These are phyloP conservation scores for Ciconia nigra DNA, from an alignment of 2,797 vertebrate species.

Conservation along the genomic window DNA sequence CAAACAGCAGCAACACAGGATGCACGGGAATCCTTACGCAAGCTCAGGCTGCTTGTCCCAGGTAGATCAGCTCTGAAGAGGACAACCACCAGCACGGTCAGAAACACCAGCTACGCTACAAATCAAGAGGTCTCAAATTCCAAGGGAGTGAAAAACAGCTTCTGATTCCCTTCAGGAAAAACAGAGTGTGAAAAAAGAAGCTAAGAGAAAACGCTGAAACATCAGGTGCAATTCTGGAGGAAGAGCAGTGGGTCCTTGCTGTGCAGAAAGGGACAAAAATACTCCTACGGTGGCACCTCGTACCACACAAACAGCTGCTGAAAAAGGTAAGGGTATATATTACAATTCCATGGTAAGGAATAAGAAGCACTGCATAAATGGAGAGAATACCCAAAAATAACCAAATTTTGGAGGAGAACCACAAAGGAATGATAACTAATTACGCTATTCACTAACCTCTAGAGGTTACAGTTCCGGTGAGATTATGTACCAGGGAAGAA, in stretches of 20 bases:
- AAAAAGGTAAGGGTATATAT: neutral
- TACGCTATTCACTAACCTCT: neutral
- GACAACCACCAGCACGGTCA: neutral
- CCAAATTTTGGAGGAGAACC: slow-evolving; percentile 23
- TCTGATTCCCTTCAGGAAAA: neutral
- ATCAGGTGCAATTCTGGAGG: neutral
- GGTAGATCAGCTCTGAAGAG: neutral
- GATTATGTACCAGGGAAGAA: neutral
- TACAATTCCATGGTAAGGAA: neutral
- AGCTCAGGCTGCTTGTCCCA: neutral
- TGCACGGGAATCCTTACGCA: neutral
- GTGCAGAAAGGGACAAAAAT: neutral
- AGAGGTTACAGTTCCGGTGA: neutral
- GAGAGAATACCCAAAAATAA: neutral
- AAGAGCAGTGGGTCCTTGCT: neutral
- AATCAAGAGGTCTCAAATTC: neutral
- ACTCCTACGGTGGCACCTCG: neutral
- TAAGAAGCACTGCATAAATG: neutral
- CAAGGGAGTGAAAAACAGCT: neutral
- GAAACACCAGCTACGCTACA: neutral
- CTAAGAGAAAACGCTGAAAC: neutral
- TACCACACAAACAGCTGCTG: neutral
- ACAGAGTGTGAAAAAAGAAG: neutral
- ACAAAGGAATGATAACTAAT: neutral
- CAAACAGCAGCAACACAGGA: neutral